Percentiles rank a stretch among this genome's conserved stretches.
phyloP scores from a whole-genome alignment of 2,797 vertebrate species.

The Chelon auratus region DNA sequence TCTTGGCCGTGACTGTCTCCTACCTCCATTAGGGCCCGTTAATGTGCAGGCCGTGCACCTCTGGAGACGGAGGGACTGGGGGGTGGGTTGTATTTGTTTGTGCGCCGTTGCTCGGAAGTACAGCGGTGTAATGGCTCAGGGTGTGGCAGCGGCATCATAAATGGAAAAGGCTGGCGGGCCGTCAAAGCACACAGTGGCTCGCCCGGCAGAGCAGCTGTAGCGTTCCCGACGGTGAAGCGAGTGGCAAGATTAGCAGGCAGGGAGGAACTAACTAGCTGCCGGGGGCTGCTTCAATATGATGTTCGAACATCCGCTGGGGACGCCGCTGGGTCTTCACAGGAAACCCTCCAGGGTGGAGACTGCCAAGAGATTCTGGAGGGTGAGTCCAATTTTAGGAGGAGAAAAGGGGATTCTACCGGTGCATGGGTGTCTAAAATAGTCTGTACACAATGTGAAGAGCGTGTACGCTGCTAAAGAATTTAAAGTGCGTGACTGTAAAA shows the following conservation, averaged over 20 bases:
- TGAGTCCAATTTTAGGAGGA: slow-evolving; percentile 78
- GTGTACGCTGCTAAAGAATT: slow-evolving; percentile 25
- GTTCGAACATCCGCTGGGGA: slow-evolving; percentile 69
- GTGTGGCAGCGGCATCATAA: slow-evolving; percentile 72
- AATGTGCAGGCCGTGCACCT: slow-evolving; percentile 54
- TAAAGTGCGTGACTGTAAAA: slow-evolving; percentile 31
- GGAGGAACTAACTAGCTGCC: slow-evolving; percentile 14
- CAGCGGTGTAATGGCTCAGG: slow-evolving; percentile 69
- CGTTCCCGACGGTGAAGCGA: neutral
- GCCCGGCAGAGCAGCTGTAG: slow-evolving; percentile 22
- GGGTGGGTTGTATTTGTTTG: slow-evolving; percentile 67
- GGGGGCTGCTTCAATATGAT: slow-evolving; percentile 67
- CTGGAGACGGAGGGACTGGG: slow-evolving; percentile 64
- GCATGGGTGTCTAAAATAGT: slow-evolving; percentile 8
- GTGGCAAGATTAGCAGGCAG: neutral
- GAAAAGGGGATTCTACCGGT: slow-evolving; percentile 1
- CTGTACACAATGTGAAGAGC: slow-evolving; percentile 18
- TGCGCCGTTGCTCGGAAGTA: slow-evolving; percentile 66
- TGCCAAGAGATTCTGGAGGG: slow-evolving; percentile 91
- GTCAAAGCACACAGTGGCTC: slow-evolving; percentile 40
- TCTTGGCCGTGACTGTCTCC: slow-evolving; percentile 47
- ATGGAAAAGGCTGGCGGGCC: slow-evolving; percentile 38
- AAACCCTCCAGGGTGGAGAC: slow-evolving; percentile 87
- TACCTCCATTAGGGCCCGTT: slow-evolving; percentile 73
- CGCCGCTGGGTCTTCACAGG: slow-evolving; percentile 78